phyloP scores from a whole-genome alignment of 1,140 invertebrate genomes.

The Oryctes rhinoceros region DNA sequence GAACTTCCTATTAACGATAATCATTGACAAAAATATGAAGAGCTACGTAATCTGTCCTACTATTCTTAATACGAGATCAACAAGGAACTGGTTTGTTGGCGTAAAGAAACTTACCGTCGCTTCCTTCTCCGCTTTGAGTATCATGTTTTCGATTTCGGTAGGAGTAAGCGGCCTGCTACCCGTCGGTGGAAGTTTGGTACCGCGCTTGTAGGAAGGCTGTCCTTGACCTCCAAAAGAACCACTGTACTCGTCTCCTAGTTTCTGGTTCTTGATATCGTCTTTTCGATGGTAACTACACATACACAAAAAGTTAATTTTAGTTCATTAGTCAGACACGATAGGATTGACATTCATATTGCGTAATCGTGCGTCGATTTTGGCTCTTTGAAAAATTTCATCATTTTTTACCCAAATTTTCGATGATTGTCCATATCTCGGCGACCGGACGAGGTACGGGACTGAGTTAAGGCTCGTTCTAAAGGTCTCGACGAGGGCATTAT shows the following conservation, averaged over 20 bases:
- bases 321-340: neutral
- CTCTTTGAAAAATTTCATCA: too few species aligned
- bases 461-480: too few species aligned
- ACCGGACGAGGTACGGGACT: too few species aligned
- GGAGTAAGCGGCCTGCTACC: slow-evolving; percentile 49
- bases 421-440: too few species aligned
- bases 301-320: neutral
- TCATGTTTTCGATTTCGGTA: slow-evolving; percentile 57
- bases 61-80: neutral
- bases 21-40: neutral
- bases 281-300: slow-evolving; percentile 12
- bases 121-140: slow-evolving; percentile 65
- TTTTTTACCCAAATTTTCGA: too few species aligned
- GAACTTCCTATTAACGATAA: too few species aligned
- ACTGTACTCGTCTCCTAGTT: neutral
- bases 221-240: slow-evolving; percentile 52
- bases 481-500: too few species aligned
- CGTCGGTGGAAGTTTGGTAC: slow-evolving; percentile 39
- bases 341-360: too few species aligned
- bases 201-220: slow-evolving; percentile 9
- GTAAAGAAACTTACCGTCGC: slow-evolving; percentile 62
- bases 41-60: slow-evolving; percentile 17
- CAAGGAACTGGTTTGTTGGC: slow-evolving; percentile 12
- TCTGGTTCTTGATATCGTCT: neutral
- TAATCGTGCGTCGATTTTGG: too few species aligned